A percentile compares a stretch with the other conserved stretches of the same genome.
These are phyloP conservation scores for Vandiemenella viatica DNA, from an alignment of 2,888 invertebrate genomes.

Conservation along the genomic window DNA sequence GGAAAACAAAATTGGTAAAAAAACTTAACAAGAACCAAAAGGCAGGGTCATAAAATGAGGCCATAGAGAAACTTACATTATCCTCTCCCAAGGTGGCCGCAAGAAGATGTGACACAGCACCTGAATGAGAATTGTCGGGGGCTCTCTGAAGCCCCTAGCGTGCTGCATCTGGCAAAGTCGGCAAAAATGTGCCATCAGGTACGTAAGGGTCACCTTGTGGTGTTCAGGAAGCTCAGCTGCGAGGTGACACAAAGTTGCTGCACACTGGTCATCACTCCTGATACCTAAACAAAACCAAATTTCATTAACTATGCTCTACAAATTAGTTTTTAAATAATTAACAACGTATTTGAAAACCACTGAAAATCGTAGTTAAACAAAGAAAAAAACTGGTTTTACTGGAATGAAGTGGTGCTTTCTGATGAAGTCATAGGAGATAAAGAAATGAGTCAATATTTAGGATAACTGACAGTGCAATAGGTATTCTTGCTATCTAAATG, in stretches of 20 bases:
- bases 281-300: constrained; percentile 30
- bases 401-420: no score
- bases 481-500: no score
- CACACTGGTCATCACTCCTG: constrained; percentile 40
- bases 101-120: constrained; percentile 57
- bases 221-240: constrained; percentile 45
- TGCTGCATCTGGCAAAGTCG: constrained; percentile 54
- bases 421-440: no score
- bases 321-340: no score
- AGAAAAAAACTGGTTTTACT: no score
- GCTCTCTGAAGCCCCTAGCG: constrained; percentile 44
- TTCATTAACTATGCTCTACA: no score
- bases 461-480: no score
- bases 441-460: no score
- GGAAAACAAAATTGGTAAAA: background rate
- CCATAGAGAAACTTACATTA: constrained; percentile 43
- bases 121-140: constrained; percentile 50
- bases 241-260: constrained; percentile 35
- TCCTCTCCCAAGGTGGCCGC: constrained; percentile 60
- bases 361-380: no score
- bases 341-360: no score
- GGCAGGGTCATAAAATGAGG: background rate
- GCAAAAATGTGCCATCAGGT: constrained; percentile 54
- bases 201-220: constrained; percentile 44
- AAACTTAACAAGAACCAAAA: background rate